phyloP scores from a whole-genome alignment of 2,888 invertebrate species.

The Polyommatus iphigenia region DNA sequence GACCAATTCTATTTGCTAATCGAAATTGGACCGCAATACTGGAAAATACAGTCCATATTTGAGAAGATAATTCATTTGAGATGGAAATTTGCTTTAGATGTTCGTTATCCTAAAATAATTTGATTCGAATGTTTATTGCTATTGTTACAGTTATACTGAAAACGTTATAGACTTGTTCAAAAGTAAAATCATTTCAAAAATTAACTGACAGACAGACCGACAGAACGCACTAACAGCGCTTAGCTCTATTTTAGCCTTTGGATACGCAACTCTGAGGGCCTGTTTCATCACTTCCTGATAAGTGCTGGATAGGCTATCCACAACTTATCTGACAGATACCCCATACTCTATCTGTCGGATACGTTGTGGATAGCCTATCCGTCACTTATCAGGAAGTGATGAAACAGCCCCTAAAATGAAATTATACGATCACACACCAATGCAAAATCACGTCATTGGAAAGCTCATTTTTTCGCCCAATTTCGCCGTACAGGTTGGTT shows the following conservation, averaged over 20 bases:
- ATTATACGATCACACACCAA: no score
- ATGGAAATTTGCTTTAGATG: neutral
- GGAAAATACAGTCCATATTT: neutral
- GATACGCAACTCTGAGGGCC: neutral
- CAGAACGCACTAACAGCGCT: neutral
- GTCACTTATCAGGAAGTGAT: no score
- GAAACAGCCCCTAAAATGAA: no score
- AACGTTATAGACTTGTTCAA: neutral
- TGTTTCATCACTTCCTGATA: no score
- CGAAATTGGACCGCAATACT: neutral
- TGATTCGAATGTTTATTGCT: neutral
- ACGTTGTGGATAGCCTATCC: no score
- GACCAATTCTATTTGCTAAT: neutral
- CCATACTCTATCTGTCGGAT: no score
- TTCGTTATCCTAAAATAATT: slow-evolving; percentile 12
- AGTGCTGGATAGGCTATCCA: no score
- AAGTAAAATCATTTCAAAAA: neutral
- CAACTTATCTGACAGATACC: no score
- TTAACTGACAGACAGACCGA: no score
- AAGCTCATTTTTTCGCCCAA: neutral
- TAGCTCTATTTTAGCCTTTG: neutral
- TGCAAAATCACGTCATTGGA: no score
- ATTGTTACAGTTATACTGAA: neutral
- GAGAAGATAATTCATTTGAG: neutral
- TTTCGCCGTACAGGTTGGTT: neutral